Evolutionary conservation across 1,140 invertebrate species (phyloP).

Genomic region (Batillaria attramentaria): DNA sequence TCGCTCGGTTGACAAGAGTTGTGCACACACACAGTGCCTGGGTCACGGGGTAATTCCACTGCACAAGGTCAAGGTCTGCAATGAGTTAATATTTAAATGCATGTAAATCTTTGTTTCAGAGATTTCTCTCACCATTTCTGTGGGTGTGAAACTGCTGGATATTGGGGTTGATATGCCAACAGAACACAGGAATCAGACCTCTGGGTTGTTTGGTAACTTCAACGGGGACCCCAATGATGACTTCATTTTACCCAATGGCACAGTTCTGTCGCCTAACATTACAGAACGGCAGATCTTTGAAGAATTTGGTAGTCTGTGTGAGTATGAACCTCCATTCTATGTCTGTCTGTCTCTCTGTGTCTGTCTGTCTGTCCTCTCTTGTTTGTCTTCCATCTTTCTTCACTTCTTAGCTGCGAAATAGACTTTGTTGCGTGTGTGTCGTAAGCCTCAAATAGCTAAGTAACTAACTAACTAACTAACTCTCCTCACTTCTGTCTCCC

Average conservation of each 20-base stretch:
- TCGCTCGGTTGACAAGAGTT: too few species aligned
- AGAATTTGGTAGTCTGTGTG: conserved; percentile 35
- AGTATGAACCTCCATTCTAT: background rate
- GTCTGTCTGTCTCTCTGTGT: background rate
- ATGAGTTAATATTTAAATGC: too few species aligned
- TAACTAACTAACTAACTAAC: too few species aligned
- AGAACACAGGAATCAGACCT: conserved; percentile 33
- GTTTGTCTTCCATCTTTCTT: background rate
- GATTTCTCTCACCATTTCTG: conserved; percentile 35
- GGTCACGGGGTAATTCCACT: too few species aligned
- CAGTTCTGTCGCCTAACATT: conserved; percentile 26
- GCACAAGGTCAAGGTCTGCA: too few species aligned
- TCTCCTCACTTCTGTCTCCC: too few species aligned
- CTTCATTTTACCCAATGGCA: conserved; percentile 45
- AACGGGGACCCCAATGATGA: conserved; percentile 48
- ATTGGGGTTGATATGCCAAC: conserved; percentile 34
- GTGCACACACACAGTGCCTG: too few species aligned
- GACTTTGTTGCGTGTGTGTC: too few species aligned
- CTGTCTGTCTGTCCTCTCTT: background rate
- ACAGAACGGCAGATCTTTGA: conserved; percentile 46
- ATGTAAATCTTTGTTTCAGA: conserved; percentile 20
- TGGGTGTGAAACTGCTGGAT: conserved; percentile 33
- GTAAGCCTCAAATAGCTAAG: too few species aligned
- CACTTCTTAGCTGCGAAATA: too few species aligned
- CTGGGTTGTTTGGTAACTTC: conserved; percentile 52